phyloP scores from a whole-genome alignment of 1,140 invertebrate species.

The Whitmania pigra region DNA sequence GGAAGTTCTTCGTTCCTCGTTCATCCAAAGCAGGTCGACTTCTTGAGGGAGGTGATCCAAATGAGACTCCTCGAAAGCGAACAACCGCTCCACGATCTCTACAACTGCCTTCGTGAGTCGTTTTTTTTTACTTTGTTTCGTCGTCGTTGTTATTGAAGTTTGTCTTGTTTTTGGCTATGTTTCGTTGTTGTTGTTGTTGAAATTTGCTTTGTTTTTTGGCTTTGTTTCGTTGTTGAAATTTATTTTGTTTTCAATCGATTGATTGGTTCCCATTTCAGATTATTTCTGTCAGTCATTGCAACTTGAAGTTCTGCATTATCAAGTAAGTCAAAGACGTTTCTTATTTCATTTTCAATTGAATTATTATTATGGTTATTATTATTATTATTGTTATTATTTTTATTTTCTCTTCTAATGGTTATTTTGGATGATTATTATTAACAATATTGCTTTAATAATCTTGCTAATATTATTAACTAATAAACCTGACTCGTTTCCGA shows the following conservation, averaged over 20 bases:
- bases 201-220: background rate
- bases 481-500: background rate
- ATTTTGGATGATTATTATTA: too few relatives aligned
- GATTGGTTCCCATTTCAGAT: constrained; percentile 41
- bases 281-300: constrained; percentile 89
- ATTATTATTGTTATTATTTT: too few relatives aligned
- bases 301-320: constrained; percentile 84
- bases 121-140: background rate
- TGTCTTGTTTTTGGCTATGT: too few relatives aligned
- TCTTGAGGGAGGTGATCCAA: constrained; percentile 80
- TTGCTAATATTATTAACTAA: background rate
- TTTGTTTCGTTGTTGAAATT: background rate
- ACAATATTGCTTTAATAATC: background rate
- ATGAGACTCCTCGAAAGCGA: constrained; percentile 66
- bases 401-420: background rate
- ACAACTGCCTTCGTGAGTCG: constrained; percentile 57
- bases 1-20: constrained; percentile 50
- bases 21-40: constrained; percentile 49
- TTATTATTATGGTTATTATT: too few relatives aligned
- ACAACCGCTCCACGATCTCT: constrained; percentile 69
- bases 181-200: too few relatives aligned
- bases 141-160: too few relatives aligned
- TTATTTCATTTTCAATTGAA: background rate
- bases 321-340: too few relatives aligned
- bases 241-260: background rate